Conservation (phyloP, 1,140 invertebrate species). For the Daktulosphaira vitifoliae region DNA sequence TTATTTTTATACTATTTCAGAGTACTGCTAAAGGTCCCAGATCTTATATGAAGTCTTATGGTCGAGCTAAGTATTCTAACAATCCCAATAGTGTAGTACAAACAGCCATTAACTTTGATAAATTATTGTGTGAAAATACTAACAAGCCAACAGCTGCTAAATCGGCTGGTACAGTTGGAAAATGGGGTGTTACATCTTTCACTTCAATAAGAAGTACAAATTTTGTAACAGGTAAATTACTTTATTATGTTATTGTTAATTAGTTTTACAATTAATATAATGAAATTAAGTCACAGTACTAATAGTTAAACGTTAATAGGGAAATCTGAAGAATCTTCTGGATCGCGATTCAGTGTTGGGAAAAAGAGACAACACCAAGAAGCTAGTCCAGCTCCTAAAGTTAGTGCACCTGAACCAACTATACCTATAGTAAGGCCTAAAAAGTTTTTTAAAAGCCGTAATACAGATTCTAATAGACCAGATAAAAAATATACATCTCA, state of each 20-base stretch:
- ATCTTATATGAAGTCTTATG: constrained; percentile 35
- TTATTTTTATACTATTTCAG: constrained; percentile 5
- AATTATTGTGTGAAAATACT: constrained; percentile 73
- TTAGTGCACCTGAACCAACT: constrained; percentile 20
- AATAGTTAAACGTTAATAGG: constrained; percentile 5
- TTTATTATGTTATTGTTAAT: constrained; percentile 30
- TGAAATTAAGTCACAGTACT: background rate
- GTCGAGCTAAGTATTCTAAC: constrained; percentile 36
- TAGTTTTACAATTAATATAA: constrained; percentile 13
- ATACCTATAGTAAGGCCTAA: constrained; percentile 55
- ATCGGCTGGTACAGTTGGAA: constrained; percentile 78
- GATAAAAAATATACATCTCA: constrained; percentile 16
- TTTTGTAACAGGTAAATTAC: constrained; percentile 40
- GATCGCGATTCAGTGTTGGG: constrained; percentile 34
- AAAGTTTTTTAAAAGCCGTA: constrained; percentile 84
- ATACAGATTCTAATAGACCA: constrained; percentile 46
- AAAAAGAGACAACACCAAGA: constrained; percentile 30
- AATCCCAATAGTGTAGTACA: constrained; percentile 37
- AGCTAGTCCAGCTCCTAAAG: constrained; percentile 23
- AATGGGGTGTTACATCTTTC: constrained; percentile 89
- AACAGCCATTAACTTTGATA: constrained; percentile 63
- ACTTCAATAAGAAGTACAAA: constrained; percentile 73
- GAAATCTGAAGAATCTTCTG: constrained; percentile 24
- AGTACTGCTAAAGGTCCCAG: constrained; percentile 27
- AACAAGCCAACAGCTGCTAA: constrained; percentile 78